Conservation (phyloP, 1,140 invertebrate genomes). For the Lethocerus indicus region DNA sequence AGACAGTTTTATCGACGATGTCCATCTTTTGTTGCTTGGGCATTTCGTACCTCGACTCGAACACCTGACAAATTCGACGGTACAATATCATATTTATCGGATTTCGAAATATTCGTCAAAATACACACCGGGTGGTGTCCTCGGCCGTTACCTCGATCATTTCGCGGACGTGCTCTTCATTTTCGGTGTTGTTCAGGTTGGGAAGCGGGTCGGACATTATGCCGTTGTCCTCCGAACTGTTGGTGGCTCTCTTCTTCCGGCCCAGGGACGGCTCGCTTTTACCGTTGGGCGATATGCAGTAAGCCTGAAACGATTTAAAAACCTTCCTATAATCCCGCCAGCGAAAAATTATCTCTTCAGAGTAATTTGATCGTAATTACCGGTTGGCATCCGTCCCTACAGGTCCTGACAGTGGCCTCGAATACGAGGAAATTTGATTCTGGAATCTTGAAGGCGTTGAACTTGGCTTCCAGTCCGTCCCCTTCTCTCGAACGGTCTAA, state of each 20-base stretch:
- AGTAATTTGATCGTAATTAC: slow-evolving; percentile 24
- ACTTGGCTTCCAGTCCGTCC: slow-evolving; percentile 74
- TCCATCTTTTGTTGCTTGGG: slow-evolving; percentile 34
- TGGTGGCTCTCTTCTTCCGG: slow-evolving; percentile 35
- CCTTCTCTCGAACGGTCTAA: slow-evolving; percentile 68
- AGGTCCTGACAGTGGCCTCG: slow-evolving; percentile 78
- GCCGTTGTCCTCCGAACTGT: background rate
- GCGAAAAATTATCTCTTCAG: background rate
- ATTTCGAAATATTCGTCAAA: too few species aligned
- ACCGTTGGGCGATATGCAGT: slow-evolving; percentile 53
- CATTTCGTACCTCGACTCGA: slow-evolving; percentile 53
- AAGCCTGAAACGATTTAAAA: slow-evolving; percentile 32
- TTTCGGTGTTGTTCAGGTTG: slow-evolving; percentile 23
- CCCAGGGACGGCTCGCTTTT: slow-evolving; percentile 68
- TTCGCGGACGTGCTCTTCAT: slow-evolving; percentile 57
- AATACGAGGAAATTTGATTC: slow-evolving; percentile 88
- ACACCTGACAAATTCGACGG: slow-evolving; percentile 28
- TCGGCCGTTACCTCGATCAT: slow-evolving; percentile 76
- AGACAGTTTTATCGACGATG: slow-evolving; percentile 39
- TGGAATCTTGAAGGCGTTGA: slow-evolving; percentile 89
- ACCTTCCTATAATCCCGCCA: background rate
- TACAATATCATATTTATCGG: too few species aligned
- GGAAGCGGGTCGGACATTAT: slow-evolving; percentile 2
- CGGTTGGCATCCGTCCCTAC: slow-evolving; percentile 74
- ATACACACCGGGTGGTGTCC: too few species aligned